Percentiles rank a stretch among this genome's conserved stretches.
phyloP scores from a whole-genome alignment of 2,113 vertebrate species.

The Anolis carolinensis region DNA sequence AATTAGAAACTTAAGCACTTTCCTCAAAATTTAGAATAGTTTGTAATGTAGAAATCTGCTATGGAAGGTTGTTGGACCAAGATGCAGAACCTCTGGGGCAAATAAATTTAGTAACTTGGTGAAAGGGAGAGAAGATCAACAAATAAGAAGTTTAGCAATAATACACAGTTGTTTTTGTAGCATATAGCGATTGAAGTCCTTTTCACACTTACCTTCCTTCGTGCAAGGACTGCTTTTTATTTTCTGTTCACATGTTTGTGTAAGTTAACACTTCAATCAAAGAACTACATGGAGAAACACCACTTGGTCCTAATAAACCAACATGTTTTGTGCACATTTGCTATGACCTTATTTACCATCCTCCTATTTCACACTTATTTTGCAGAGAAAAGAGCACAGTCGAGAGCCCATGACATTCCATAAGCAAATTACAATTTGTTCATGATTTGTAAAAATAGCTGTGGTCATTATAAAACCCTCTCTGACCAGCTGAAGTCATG shows the following conservation, averaged over 20 bases:
- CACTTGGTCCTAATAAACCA: too few relatives aligned
- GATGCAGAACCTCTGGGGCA: not conserved
- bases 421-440: constrained; percentile 38
- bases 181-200: not conserved
- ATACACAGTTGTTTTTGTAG: not conserved
- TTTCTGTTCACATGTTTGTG: not conserved
- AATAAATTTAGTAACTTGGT: not conserved
- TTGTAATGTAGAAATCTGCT: not conserved
- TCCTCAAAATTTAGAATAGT: not conserved
- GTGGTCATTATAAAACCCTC: constrained; percentile 59
- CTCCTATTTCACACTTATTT: not conserved
- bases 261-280: not conserved
- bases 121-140: not conserved
- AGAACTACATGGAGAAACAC: not conserved
- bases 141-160: not conserved
- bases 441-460: constrained; percentile 48
- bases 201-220: not conserved
- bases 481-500: constrained; percentile 56
- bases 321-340: not conserved
- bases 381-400: constrained; percentile 2
- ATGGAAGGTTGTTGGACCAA: not conserved
- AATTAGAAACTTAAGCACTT: not conserved
- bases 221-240: not conserved
- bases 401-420: constrained; percentile 1
- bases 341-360: not conserved